phyloP scores from a whole-genome alignment of 2,888 invertebrate species.

The Cryptocephalus moraei region DNA sequence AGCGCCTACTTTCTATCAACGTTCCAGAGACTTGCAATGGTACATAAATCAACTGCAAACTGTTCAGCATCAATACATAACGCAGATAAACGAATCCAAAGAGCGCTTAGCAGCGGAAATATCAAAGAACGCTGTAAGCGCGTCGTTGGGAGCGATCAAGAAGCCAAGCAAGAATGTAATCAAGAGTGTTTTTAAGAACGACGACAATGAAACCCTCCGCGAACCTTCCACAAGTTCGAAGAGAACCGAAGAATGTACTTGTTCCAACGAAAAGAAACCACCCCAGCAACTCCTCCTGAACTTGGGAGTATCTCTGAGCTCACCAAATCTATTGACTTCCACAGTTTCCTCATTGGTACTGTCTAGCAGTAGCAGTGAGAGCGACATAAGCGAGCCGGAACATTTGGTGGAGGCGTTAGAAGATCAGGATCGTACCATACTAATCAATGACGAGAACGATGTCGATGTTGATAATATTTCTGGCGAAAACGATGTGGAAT shows the following conservation, averaged over 20 bases:
- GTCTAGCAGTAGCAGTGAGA: constrained; percentile 35
- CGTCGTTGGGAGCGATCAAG: constrained; percentile 33
- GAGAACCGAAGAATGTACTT: constrained; percentile 11
- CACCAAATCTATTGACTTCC: constrained; percentile 35
- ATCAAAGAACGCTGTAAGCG: constrained; percentile 54
- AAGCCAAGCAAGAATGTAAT: constrained; percentile 12
- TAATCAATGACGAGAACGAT: constrained; percentile 74
- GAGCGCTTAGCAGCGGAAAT: constrained; percentile 64
- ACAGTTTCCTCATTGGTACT: constrained; percentile 33
- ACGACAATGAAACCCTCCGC: neutral
- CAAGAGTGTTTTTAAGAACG: neutral
- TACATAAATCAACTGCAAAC: constrained; percentile 77
- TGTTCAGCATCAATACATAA: constrained; percentile 67
- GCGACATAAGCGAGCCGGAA: constrained; percentile 52
- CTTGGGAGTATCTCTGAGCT: constrained; percentile 34
- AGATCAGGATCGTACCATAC: constrained; percentile 40
- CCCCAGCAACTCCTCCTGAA: constrained; percentile 25
- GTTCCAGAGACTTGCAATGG: constrained; percentile 88
- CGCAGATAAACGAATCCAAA: constrained; percentile 77
- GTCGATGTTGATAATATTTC: constrained; percentile 80
- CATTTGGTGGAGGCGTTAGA: constrained; percentile 49
- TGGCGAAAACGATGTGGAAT: constrained; percentile 66
- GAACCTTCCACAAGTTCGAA: constrained; percentile 7
- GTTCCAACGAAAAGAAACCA: constrained; percentile 1
- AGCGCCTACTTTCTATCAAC: constrained; percentile 87